Conservation (phyloP, 2,113 vertebrate species). For the Meles meles region DNA sequence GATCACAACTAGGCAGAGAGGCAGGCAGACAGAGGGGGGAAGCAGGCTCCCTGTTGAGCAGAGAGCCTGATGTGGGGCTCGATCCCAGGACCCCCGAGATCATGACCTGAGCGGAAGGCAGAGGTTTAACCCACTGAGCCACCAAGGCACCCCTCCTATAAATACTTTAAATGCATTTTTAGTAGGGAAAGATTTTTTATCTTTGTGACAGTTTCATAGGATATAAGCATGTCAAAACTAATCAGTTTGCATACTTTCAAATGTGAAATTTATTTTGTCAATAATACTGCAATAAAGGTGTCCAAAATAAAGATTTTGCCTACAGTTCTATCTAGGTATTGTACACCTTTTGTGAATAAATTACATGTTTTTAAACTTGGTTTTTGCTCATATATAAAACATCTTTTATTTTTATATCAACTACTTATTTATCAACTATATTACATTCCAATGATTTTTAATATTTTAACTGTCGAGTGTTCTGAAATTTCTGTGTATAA, state of each 20-base stretch:
- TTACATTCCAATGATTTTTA: not conserved
- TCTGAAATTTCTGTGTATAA: not conserved
- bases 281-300: not conserved
- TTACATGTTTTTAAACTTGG: not conserved
- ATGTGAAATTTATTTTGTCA: not conserved
- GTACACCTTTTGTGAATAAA: not conserved
- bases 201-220: not conserved
- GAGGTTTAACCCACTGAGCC: too few species aligned
- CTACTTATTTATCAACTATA: not conserved
- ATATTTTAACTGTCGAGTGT: not conserved
- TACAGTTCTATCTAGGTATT: not conserved
- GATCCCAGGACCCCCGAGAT: too few species aligned
- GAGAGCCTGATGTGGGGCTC: too few species aligned
- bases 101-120: too few species aligned
- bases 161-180: not conserved
- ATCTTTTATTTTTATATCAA: not conserved
- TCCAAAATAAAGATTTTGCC: not conserved
- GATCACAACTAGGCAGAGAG: too few species aligned
- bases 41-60: too few species aligned
- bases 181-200: not conserved
- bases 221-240: not conserved
- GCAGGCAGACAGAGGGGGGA: too few species aligned
- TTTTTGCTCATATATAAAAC: not conserved
- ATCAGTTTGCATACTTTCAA: not conserved
- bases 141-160: not conserved